Conservation (phyloP, 2,113 vertebrate species). For the Sebastes fasciatus region DNA sequence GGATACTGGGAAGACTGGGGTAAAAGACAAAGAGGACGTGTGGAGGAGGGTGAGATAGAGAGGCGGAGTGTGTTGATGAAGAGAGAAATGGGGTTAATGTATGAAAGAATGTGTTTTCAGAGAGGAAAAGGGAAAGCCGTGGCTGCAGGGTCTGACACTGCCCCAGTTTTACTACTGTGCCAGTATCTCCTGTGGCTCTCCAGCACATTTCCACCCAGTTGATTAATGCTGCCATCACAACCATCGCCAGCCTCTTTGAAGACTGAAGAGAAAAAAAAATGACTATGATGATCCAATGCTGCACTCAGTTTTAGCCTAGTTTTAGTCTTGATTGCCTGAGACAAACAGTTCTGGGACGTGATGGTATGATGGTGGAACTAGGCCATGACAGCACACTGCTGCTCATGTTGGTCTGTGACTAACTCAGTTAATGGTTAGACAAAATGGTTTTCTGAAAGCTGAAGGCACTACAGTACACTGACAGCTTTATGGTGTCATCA, state of each 20-base stretch:
- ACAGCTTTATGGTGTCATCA: not conserved
- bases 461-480: not conserved
- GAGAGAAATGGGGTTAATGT: conserved; percentile 77
- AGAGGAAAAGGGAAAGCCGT: conserved; percentile 62
- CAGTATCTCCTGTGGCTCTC: conserved; percentile 77
- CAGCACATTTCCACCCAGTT: conserved; percentile 74
- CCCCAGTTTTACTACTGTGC: conserved; percentile 75
- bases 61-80: conserved; percentile 57
- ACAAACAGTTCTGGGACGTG: conserved; percentile 63
- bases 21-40: not conserved
- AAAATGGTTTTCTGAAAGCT: conserved; percentile 36
- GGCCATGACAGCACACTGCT: conserved; percentile 37
- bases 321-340: conserved; percentile 49
- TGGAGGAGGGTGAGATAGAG: conserved; percentile 24
- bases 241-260: conserved; percentile 71
- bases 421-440: not conserved
- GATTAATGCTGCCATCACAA: conserved; percentile 78
- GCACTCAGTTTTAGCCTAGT: conserved; percentile 58
- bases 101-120: conserved; percentile 69
- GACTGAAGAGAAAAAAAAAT: conserved; percentile 18
- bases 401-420: conserved; percentile 21
- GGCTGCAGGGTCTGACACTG: conserved; percentile 78
- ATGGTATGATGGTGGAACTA: conserved; percentile 43
- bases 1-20: conserved; percentile 14
- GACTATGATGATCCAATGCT: conserved; percentile 45